Evolutionary conservation across 2,113 vertebrate species (phyloP).

Genomic region (Lutjanus erythropterus): DNA sequence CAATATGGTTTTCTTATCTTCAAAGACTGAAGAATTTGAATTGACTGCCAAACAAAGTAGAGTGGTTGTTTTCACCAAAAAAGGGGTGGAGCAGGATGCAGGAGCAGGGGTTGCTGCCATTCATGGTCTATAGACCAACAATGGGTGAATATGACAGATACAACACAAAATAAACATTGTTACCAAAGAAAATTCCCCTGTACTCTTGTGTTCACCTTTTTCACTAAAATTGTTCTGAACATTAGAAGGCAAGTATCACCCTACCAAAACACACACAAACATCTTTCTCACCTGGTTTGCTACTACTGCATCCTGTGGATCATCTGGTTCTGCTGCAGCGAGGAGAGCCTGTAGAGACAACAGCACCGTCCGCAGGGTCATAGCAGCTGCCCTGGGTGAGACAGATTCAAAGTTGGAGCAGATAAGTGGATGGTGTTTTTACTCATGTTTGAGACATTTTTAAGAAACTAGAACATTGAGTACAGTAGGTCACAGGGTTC

Average conservation of each 20-base stretch:
- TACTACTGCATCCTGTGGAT: constrained; percentile 98
- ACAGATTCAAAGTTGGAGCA: constrained; percentile 15
- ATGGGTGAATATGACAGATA: background rate
- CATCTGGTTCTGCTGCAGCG: constrained; percentile 97
- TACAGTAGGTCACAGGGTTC: background rate
- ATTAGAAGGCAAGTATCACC: too few relatives aligned
- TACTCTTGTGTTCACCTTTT: background rate
- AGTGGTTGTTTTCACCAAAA: too few relatives aligned
- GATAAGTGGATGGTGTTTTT: background rate
- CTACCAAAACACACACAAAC: background rate
- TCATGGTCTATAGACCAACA: background rate
- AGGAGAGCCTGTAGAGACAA: constrained; percentile 96
- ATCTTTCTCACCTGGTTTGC: constrained; percentile 92
- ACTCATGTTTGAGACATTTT: background rate
- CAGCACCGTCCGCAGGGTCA: constrained; percentile 97
- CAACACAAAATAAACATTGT: background rate
- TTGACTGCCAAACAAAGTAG: too few relatives aligned
- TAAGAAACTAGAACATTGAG: too few relatives aligned
- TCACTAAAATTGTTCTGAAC: too few relatives aligned
- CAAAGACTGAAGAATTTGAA: too few relatives aligned
- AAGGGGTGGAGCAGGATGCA: too few relatives aligned
- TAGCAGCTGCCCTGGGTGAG: constrained; percentile 93
- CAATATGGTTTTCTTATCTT: too few relatives aligned
- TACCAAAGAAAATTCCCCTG: too few relatives aligned
- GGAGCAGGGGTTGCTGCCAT: too few relatives aligned